These are phyloP conservation scores for Lasioglossum oenotherae DNA, from an alignment of 2,888 invertebrate species.

Conservation along the genomic window DNA sequence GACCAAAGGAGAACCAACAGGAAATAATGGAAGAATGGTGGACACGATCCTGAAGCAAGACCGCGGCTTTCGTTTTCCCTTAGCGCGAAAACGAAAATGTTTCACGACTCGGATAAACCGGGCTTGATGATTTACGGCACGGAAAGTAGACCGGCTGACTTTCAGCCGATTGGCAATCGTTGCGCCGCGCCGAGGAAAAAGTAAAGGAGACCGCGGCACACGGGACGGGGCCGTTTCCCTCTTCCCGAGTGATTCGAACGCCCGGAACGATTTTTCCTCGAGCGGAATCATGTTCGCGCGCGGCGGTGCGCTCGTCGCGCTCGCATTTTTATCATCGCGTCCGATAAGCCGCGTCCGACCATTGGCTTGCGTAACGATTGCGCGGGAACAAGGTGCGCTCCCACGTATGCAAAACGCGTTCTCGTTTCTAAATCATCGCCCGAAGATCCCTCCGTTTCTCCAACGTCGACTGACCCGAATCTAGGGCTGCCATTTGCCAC, in stretches of 20 bases:
- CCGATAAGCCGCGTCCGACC: slow-evolving; percentile 70
- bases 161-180: slow-evolving; percentile 26
- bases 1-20: background rate
- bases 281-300: background rate
- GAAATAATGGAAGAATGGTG: background rate
- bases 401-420: slow-evolving; percentile 61
- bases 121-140: slow-evolving; percentile 23
- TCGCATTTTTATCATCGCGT: slow-evolving; percentile 66
- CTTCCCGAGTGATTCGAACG: slow-evolving; percentile 33
- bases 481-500: background rate
- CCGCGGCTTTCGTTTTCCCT: background rate
- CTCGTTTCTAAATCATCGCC: slow-evolving; percentile 24
- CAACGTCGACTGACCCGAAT: background rate
- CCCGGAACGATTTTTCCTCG: slow-evolving; percentile 21
- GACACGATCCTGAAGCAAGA: background rate
- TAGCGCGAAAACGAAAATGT: background rate
- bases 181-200: slow-evolving; percentile 9
- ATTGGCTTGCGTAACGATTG: slow-evolving; percentile 74
- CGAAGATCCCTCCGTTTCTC: slow-evolving; percentile 9
- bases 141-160: slow-evolving; percentile 30
- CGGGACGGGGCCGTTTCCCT: background rate
- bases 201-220: background rate
- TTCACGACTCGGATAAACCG: slow-evolving; percentile 8
- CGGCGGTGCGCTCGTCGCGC: background rate
- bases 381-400: slow-evolving; percentile 51